Base-by-base conservation (phyloP, 1,140 invertebrate species). In the Epicauta chinensis region DNA sequence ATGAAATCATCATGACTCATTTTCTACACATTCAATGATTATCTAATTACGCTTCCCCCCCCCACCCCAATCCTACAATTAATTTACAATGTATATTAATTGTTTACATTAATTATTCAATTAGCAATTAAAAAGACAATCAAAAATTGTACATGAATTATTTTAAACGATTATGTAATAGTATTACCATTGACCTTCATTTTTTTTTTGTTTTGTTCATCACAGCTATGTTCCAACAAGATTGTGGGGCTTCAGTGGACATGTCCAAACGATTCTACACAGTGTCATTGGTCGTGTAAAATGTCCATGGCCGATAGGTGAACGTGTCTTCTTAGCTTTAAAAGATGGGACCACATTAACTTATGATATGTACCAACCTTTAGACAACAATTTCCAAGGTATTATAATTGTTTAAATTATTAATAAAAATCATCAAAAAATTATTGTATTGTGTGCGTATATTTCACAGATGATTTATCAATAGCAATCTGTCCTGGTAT, bases 161-260 rank as follows among this genome's bases (percentile, higher is more conserved):
- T n/a, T n/a, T n/a, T n/a, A n/a, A n/a, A n/a, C n/a, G n/a, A n/a
- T n/a, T n/a, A n/a, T n/a, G n/a, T n/a, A n/a, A n/a, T n/a, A n/a
- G n/a, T n/a, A n/a, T n/a, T n/a, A n/a, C n/a, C n/a, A n/a, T n/a
- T n/a, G n/a, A n/a, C n/a, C n/a, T n/a, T n/a, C n/a, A n/a, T n/a
- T n/a, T n/a, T n/a, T n/a, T 47, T 51, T 63, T 63, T 57, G 50
- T 78, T 83, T 35, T n/a, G n/a, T n/a, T n/a, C n/a, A n/a, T n/a
- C n/a, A n/a, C 71, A 96, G 92, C 35, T 96, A 93, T 69, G 76
- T 86, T 56, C 91, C 93, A 37, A 90, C 91, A n/a, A 74, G 87
- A 52, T 66, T 96, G 60, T 96, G 92, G 92, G 93, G 93, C 37
- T 92, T 91, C 64, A 93, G 89, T 71, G 93, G 93, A 3, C 93